phyloP scores from a whole-genome alignment of 2,113 vertebrate species.

The Hiodon alosoides region DNA sequence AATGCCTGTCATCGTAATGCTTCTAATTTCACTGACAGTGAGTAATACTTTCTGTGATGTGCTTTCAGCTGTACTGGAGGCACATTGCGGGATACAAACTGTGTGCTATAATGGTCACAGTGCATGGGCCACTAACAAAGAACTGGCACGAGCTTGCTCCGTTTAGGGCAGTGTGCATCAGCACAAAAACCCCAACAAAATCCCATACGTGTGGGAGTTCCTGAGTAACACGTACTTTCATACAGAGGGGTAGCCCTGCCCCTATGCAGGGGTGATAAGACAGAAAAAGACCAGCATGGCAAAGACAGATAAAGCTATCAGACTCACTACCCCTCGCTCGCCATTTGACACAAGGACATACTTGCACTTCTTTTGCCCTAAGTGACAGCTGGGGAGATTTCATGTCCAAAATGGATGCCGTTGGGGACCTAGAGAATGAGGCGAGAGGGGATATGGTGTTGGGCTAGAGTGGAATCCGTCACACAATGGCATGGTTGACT shows the following conservation, averaged over 20 bases:
- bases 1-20: too few species aligned
- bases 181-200: too few species aligned
- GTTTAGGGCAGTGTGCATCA: too few species aligned
- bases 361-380: slow-evolving; percentile 20
- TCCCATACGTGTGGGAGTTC: slow-evolving; percentile 17
- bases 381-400: slow-evolving; percentile 33
- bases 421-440: background rate
- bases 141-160: too few species aligned
- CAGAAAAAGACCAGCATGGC: slow-evolving; percentile 47
- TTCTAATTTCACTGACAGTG: too few species aligned
- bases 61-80: too few species aligned
- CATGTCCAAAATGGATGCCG: slow-evolving; percentile 49
- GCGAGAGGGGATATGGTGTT: background rate
- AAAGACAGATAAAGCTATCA: slow-evolving; percentile 66
- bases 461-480: background rate
- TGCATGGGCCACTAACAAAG: too few species aligned
- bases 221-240: slow-evolving; percentile 23
- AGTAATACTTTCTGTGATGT: too few species aligned
- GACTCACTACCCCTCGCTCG: slow-evolving; percentile 49
- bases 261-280: slow-evolving; percentile 52
- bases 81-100: too few species aligned
- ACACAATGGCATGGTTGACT: background rate
- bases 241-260: slow-evolving; percentile 44
- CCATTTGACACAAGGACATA: slow-evolving; percentile 45
- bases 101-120: too few species aligned